phyloP scores from a whole-genome alignment of 2,797 vertebrate species.

The Epinephelus awoara region DNA sequence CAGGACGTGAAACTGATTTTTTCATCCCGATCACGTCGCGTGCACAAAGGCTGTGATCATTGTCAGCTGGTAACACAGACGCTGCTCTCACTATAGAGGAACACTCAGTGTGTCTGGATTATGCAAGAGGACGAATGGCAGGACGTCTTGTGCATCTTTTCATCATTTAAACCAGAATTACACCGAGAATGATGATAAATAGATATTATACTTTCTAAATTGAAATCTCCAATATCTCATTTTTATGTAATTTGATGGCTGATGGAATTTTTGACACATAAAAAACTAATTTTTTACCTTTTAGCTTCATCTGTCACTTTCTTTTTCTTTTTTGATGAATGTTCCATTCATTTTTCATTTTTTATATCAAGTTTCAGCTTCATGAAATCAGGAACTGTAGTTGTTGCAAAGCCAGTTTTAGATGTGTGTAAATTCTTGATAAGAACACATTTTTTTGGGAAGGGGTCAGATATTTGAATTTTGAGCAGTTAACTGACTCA shows the following conservation, averaged over 20 bases:
- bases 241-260: too few relatives aligned
- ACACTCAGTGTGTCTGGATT: constrained; percentile 65
- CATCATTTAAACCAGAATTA: constrained; percentile 6
- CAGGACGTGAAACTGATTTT: constrained; percentile 26
- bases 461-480: background rate
- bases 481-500: background rate
- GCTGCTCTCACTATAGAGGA: constrained; percentile 52
- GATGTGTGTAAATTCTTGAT: background rate
- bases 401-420: background rate
- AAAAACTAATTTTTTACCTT: too few relatives aligned
- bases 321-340: too few relatives aligned
- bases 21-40: constrained; percentile 35
- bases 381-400: background rate
- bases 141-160: constrained; percentile 17
- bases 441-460: background rate
- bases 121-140: constrained; percentile 44
- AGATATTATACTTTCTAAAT: background rate
- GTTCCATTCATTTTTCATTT: too few relatives aligned
- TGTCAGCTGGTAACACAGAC: constrained; percentile 64
- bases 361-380: too few relatives aligned
- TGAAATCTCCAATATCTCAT: too few relatives aligned
- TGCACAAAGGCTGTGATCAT: constrained; percentile 59
- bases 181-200: too few relatives aligned
- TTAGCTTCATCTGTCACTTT: too few relatives aligned
- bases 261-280: too few relatives aligned